phyloP scores from a whole-genome alignment of 2,888 invertebrate genomes.

The Dromius quadrimaculatus region DNA sequence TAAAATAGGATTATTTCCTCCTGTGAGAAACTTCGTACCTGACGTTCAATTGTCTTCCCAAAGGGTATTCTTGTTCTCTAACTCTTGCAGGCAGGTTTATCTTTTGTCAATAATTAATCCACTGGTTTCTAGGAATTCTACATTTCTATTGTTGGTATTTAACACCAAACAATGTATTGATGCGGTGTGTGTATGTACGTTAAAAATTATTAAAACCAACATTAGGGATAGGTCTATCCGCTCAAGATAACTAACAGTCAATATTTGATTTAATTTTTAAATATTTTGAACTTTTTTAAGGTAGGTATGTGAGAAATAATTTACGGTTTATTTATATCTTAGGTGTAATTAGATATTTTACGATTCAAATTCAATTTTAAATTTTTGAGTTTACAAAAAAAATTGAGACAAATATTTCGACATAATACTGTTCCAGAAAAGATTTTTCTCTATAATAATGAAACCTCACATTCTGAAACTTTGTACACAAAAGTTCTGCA shows the following conservation, averaged over 20 bases:
- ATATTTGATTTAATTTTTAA: constrained; percentile 20
- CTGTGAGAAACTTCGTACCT: not conserved
- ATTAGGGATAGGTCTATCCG: constrained; percentile 30
- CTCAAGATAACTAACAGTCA: constrained; percentile 25
- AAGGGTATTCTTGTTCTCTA: not conserved
- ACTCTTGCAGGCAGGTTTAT: not conserved
- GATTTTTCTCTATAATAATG: no score
- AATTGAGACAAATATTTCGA: no score
- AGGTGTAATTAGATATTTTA: no score
- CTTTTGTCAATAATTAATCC: constrained; percentile 31
- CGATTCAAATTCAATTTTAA: no score
- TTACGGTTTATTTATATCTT: no score
- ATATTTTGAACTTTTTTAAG: constrained; percentile 3
- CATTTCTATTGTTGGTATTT: constrained; percentile 26
- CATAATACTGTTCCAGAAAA: no score
- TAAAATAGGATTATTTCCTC: not conserved
- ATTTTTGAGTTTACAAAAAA: no score
- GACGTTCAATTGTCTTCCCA: not conserved
- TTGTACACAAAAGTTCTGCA: no score
- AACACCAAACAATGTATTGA: constrained; percentile 20
- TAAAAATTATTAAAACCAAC: constrained; percentile 41
- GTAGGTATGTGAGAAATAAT: not conserved
- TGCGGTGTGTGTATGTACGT: constrained; percentile 17
- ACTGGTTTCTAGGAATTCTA: constrained; percentile 23
- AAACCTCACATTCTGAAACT: no score